phyloP scores from a whole-genome alignment of 2,888 invertebrate species.

The Napeogenes sylphis region DNA sequence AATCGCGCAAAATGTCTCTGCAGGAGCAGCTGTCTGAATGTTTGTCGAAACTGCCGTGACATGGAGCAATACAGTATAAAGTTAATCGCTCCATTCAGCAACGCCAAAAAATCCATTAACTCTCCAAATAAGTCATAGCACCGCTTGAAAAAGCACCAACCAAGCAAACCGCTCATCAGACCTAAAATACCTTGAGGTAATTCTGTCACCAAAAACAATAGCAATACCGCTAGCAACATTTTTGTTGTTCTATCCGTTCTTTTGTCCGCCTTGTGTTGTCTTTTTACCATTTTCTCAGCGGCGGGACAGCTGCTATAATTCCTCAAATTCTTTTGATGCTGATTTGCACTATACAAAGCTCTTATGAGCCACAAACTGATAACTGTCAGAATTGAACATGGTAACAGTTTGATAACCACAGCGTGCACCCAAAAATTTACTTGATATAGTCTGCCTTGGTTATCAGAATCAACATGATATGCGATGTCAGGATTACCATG shows the following conservation, averaged over 20 bases:
- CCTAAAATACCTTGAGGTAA: conserved; percentile 89
- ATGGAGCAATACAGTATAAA: conserved; percentile 96
- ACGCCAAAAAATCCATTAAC: conserved; percentile 91
- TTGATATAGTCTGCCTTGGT: conserved; percentile 79
- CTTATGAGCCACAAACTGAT: conserved; percentile 84
- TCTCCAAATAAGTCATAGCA: conserved; percentile 91
- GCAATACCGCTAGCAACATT: conserved; percentile 90
- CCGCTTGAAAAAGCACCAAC: conserved; percentile 84
- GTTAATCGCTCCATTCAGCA: conserved; percentile 94
- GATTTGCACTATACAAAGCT: conserved; percentile 86
- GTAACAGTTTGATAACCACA: conserved; percentile 87
- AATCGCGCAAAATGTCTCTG: conserved; percentile 80
- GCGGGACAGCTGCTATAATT: conserved; percentile 79
- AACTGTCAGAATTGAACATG: conserved; percentile 86
- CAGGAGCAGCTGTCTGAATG: conserved; percentile 84
- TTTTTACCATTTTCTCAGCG: conserved; percentile 63
- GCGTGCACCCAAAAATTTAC: conserved; percentile 90
- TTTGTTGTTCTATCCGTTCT: conserved; percentile 92
- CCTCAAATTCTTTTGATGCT: conserved; percentile 83
- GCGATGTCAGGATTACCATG: conserved; percentile 56
- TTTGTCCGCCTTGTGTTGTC: conserved; percentile 80
- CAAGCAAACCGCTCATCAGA: conserved; percentile 81
- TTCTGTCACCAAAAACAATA: conserved; percentile 92
- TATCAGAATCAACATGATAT: conserved; percentile 74
- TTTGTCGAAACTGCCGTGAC: conserved; percentile 94